Evolutionary conservation across 2,888 invertebrate genomes (phyloP), one percentile per base, ranked within the genome.

Genomic region (Microplitis manilae): DNA sequence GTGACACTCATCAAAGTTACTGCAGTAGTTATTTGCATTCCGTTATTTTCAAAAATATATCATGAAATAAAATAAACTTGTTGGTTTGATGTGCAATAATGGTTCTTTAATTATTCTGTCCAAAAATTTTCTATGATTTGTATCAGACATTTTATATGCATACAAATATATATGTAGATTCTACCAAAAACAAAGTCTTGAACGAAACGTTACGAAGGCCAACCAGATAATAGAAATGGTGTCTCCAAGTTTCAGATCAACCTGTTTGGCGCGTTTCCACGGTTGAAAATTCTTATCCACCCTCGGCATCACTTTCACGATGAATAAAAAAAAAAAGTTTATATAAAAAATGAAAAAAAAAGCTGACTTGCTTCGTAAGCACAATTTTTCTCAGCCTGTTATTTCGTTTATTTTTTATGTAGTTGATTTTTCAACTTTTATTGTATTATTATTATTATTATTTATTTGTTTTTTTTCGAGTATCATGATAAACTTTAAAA

Each of bases 391-490:
- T 73, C 71, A 39, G 62, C 77, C 70, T 61, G 76, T 41, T 20
- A 61, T 67, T 50, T 68, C 72, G 41, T 78, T 77, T 73, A 50
- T 79, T 79, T 76, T 79, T 73, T 69, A 69, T 61, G n/a, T 76
- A 38, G 71, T 78, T 68, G 71, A 62, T 72, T 71, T 73, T 68
- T 77, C 61, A 39, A 62, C 20, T 68, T 78, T 77, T 59, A 60
- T 69, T 69, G 20, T n/a, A 38, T 64, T 59, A 38, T 68, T 72
- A 38, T 68, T 59, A 38, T 70, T 59, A 20, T 76, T 67, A 75
- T 71, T 71, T 79, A 75, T 77, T 78, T 81, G n/a, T 17, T 17
- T 30, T 61, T 50, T 68, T 59, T 50, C n/a, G 73, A 40, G 70
- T 65, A 71, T 73, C 67, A 69, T 75, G 20, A 59, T 6, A 50